phyloP scores from a whole-genome alignment of 2,888 invertebrate genomes.

The Lasiommata megera region DNA sequence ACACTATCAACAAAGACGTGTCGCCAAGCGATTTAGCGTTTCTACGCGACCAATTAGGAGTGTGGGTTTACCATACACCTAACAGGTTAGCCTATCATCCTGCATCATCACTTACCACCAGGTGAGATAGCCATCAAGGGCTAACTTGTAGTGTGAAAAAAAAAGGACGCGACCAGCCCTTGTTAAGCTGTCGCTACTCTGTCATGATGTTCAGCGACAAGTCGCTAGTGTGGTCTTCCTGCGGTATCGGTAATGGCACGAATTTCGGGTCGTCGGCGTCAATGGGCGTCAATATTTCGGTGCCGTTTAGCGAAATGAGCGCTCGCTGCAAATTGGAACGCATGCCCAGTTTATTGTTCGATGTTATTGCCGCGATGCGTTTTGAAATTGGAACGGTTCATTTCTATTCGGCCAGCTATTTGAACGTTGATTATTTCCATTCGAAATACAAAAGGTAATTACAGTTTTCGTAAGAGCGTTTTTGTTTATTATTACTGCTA shows the following conservation, averaged over 20 bases:
- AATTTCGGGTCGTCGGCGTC: conserved; percentile 31
- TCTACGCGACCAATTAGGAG: too few species aligned
- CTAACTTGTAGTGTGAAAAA: too few species aligned
- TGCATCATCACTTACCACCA: too few species aligned
- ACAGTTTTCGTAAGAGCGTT: background rate
- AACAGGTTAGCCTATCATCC: too few species aligned
- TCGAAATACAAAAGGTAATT: conserved; percentile 1
- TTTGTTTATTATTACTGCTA: background rate
- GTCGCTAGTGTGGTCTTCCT: background rate
- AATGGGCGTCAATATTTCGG: conserved; percentile 52
- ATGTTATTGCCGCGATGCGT: conserved; percentile 20
- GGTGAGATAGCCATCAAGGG: too few species aligned
- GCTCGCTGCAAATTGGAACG: conserved; percentile 50
- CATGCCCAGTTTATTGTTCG: conserved; percentile 20
- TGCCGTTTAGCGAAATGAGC: conserved; percentile 53
- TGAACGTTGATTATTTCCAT: conserved; percentile 11
- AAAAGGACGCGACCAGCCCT: too few species aligned
- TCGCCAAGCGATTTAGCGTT: too few species aligned
- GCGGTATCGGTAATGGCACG: conserved; percentile 54
- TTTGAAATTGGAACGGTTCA: conserved; percentile 23
- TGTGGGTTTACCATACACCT: too few species aligned
- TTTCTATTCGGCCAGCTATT: conserved; percentile 20
- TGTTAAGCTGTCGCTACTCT: too few species aligned
- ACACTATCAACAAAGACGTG: too few species aligned
- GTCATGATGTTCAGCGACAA: background rate